A percentile compares a stretch with the other conserved stretches of the same genome.
Evolutionary conservation across 2,113 vertebrate species (phyloP).

Genomic region (Hippolais icterina): DNA sequence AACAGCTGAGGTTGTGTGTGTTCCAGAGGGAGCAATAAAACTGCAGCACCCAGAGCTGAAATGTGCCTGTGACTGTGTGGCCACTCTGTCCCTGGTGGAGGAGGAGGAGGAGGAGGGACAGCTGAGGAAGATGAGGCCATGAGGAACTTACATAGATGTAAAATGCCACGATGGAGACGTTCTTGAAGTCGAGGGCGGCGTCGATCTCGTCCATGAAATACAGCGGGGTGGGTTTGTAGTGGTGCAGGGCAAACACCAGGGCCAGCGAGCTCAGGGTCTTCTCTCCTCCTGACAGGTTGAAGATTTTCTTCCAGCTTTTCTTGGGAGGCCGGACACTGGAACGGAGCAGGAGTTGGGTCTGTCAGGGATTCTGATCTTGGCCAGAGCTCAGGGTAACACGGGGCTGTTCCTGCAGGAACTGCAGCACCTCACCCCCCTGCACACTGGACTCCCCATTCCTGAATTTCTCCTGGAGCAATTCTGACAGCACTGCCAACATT

Average conservation of each 20-base stretch:
- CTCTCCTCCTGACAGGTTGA: conserved; percentile 95
- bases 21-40: not conserved
- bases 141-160: conserved; percentile 93
- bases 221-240: conserved; percentile 95
- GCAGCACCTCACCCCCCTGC: not conserved
- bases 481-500: fast-evolving
- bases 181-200: conserved; percentile 96
- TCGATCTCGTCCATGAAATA: conserved; percentile 99
- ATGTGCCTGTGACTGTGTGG: not conserved
- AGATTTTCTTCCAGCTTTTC: conserved; percentile 99
- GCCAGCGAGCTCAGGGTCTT: conserved; percentile 97
- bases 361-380: not conserved
- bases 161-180: conserved; percentile 96
- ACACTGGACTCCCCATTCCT: not conserved
- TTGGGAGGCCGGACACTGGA: conserved; percentile 93
- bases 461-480: not conserved
- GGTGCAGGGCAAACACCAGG: conserved; percentile 95
- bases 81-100: not conserved
- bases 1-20: not conserved
- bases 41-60: not conserved
- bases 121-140: not conserved
- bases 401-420: not conserved
- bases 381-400: not conserved
- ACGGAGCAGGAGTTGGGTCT: not conserved
- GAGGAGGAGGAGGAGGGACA: not conserved